A percentile compares a stretch with the other conserved stretches of the same genome.
Conservation (phyloP, 1,140 invertebrate species). For the Procambarus clarkii region DNA sequence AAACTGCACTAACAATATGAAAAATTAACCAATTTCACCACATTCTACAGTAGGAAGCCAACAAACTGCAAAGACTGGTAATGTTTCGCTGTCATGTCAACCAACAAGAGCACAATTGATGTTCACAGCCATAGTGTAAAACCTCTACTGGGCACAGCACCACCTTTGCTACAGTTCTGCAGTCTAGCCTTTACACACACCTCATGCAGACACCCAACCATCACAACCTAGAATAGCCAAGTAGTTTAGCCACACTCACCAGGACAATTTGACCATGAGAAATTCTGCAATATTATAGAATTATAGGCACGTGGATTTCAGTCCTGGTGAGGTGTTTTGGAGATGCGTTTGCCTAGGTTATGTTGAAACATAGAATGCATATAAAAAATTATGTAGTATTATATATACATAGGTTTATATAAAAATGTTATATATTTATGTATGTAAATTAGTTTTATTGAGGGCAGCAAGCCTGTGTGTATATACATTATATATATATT, state of each 20-base stretch:
- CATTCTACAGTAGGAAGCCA: neutral
- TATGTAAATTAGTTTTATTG: no score
- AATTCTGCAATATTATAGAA: neutral
- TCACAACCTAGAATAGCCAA: slow-evolving; percentile 17
- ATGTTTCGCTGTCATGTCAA: neutral
- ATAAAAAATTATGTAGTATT: no score
- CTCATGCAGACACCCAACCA: slow-evolving; percentile 22
- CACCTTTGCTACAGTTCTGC: slow-evolving; percentile 11
- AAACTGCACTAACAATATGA: neutral
- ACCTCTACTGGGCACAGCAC: slow-evolving; percentile 2
- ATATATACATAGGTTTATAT: no score
- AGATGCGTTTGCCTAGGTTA: neutral
- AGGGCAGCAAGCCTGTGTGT: no score
- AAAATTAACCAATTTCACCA: neutral
- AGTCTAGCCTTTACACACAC: slow-evolving; percentile 13
- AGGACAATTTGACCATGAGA: neutral
- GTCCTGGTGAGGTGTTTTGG: neutral
- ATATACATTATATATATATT: no score
- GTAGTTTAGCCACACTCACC: slow-evolving; percentile 9
- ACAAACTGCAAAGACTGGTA: neutral
- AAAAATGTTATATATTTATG: no score
- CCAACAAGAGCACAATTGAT: neutral
- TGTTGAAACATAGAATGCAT: neutral
- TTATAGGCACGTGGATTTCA: no score
- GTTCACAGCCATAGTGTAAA: slow-evolving; percentile 2